Percentiles rank a stretch among this genome's conserved stretches.
These are phyloP conservation scores for Meloidogyne exigua DNA, from an alignment of 1,140 invertebrate genomes.

Conservation along the genomic window DNA sequence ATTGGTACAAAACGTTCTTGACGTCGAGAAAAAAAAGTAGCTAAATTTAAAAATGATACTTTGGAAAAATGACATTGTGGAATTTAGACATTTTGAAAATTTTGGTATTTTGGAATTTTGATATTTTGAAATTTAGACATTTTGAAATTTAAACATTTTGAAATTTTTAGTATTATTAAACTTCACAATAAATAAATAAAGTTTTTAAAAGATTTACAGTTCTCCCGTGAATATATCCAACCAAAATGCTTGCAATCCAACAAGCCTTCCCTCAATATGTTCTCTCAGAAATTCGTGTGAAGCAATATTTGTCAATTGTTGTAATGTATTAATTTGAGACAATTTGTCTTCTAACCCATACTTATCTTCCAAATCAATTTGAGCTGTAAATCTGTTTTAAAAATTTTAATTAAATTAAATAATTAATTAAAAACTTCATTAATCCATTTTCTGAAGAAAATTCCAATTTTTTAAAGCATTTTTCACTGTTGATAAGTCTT, in stretches of 20 bases:
- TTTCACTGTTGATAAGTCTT: constrained; percentile 62
- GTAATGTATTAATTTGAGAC: constrained; percentile 87
- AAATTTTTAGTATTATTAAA: too few relatives aligned
- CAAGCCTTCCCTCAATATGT: constrained; percentile 75
- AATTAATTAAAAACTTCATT: constrained; percentile 41
- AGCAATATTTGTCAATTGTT: constrained; percentile 88
- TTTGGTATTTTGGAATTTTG: too few relatives aligned
- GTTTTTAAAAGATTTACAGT: constrained; percentile 70
- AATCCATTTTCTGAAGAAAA: constrained; percentile 56
- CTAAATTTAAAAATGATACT: too few relatives aligned
- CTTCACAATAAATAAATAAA: too few relatives aligned
- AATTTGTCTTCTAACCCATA: constrained; percentile 86
- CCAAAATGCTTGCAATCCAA: constrained; percentile 89
- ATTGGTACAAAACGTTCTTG: constrained; percentile 44
- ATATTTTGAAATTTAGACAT: too few relatives aligned
- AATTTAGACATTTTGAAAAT: too few relatives aligned
- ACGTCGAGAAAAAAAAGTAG: constrained; percentile 50
- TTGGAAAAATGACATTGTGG: too few relatives aligned
- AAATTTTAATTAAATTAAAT: neutral
- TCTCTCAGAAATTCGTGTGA: constrained; percentile 87
- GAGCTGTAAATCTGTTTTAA: constrained; percentile 77
- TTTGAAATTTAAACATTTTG: too few relatives aligned
- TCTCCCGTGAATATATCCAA: constrained; percentile 95
- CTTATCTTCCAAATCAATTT: constrained; percentile 87
- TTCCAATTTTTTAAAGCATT: constrained; percentile 24